Percentiles rank a stretch among this genome's conserved stretches.
phyloP scores from a whole-genome alignment of 2,113 vertebrate species.

The Pedionomus torquatus region DNA sequence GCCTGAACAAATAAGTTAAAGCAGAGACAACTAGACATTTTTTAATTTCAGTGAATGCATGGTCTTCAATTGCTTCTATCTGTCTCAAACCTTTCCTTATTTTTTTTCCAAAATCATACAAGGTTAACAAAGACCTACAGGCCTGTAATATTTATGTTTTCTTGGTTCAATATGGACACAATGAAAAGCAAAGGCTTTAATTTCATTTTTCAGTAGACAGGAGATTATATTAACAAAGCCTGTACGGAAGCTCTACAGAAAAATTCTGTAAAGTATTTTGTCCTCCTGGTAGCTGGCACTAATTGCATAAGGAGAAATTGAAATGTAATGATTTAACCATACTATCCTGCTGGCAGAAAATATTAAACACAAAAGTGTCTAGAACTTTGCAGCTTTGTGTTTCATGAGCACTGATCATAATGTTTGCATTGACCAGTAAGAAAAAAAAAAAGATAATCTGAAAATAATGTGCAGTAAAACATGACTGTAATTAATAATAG shows the following conservation, averaged over 20 bases:
- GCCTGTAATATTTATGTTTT: background rate
- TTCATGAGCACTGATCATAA: background rate
- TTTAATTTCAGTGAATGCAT: constrained; percentile 27
- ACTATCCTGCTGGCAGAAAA: background rate
- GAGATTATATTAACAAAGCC: background rate
- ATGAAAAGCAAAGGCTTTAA: background rate
- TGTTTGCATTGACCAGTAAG: background rate
- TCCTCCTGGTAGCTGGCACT: background rate
- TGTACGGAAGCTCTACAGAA: background rate
- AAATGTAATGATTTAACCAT: background rate
- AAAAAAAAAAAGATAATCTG: background rate
- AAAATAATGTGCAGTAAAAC: background rate
- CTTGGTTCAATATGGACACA: background rate
- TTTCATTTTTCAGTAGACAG: constrained; percentile 42
- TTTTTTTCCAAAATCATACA: background rate
- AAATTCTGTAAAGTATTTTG: background rate
- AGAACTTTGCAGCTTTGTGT: background rate
- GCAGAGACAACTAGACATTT: background rate
- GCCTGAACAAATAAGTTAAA: background rate
- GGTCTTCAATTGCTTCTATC: background rate
- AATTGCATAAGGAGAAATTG: background rate
- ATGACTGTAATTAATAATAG: background rate
- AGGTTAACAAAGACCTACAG: background rate
- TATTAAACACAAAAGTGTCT: background rate
- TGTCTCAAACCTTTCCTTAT: background rate